Percentiles rank a stretch among this genome's conserved stretches.
These are phyloP conservation scores for Lerista edwardsae DNA, from an alignment of 2,797 vertebrate genomes.

Conservation along the genomic window DNA sequence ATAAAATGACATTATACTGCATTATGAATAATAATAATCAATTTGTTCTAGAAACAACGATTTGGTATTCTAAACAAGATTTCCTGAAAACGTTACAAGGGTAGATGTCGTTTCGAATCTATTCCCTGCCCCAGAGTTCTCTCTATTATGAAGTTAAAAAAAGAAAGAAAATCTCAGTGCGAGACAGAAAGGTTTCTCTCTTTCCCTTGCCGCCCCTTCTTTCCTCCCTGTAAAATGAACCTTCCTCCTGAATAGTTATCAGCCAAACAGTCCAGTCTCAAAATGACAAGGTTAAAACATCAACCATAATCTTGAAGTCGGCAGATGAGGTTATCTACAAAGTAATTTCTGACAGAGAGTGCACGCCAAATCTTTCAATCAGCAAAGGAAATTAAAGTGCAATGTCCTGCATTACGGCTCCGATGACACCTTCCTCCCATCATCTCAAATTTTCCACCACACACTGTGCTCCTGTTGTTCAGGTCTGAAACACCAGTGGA, in stretches of 20 bases:
- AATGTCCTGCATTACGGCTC: background rate
- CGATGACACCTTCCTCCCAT: slow-evolving; percentile 26
- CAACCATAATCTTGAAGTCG: slow-evolving; percentile 6
- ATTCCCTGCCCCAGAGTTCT: background rate
- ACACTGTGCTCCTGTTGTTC: background rate
- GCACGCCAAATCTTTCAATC: slow-evolving; percentile 44
- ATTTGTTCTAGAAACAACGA: background rate
- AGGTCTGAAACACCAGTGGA: background rate
- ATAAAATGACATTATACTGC: background rate
- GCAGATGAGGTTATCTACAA: slow-evolving; percentile 40
- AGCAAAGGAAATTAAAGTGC: slow-evolving; percentile 44
- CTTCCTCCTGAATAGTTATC: slow-evolving; percentile 11
- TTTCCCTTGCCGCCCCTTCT: background rate
- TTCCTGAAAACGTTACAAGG: background rate
- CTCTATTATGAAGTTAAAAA: background rate
- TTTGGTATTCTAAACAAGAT: background rate
- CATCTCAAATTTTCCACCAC: slow-evolving; percentile 11
- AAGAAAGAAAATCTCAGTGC: background rate
- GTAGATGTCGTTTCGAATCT: background rate
- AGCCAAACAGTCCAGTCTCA: slow-evolving; percentile 7
- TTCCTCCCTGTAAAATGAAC: background rate
- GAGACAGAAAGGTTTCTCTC: background rate
- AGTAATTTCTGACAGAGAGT: slow-evolving; percentile 16
- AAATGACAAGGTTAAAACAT: slow-evolving; percentile 30
- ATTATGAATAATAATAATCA: background rate